These are phyloP conservation scores for Holothuria scabra DNA, from an alignment of 53 echinoderm and acorn worm genomes.

Conservation along the genomic window DNA sequence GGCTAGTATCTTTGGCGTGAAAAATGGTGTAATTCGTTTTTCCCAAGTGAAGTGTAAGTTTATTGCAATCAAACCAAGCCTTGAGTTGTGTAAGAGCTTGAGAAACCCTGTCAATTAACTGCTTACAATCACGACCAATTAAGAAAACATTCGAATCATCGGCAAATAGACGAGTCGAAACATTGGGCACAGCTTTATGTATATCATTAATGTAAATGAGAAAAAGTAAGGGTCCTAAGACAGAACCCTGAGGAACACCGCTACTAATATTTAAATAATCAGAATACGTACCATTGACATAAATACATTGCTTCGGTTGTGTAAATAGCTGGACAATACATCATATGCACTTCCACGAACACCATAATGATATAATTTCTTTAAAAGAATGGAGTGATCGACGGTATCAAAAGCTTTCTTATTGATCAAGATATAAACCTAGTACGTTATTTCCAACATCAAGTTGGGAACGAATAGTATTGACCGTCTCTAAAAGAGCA, in stretches of 20 bases:
- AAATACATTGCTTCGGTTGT: no score
- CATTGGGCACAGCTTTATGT: not conserved
- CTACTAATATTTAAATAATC: no score
- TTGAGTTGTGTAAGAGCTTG: not conserved
- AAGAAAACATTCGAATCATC: slow-evolving; percentile 17
- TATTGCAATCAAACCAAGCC: not conserved
- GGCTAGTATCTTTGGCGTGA: no score
- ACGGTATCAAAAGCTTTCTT: no score
- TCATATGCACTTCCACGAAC: slow-evolving; percentile 13
- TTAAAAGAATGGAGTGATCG: no score
- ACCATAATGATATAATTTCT: no score
- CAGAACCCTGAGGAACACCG: no score
- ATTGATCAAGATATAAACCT: no score
- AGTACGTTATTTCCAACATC: not conserved
- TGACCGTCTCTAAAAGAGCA: slow-evolving; percentile 3
- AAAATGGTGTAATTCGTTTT: not conserved
- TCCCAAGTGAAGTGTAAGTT: not conserved
- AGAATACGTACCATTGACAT: no score
- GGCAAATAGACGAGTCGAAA: no score
- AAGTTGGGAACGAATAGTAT: slow-evolving; percentile 18
- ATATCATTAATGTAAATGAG: no score
- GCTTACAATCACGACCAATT: slow-evolving; percentile 7
- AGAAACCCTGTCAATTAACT: not conserved
- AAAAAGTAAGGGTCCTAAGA: no score
- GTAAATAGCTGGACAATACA: not conserved